Base-by-base conservation (phyloP, 37 sponge, comb jelly and placozoan genomes). In the Tethya wilhelma region DNA sequence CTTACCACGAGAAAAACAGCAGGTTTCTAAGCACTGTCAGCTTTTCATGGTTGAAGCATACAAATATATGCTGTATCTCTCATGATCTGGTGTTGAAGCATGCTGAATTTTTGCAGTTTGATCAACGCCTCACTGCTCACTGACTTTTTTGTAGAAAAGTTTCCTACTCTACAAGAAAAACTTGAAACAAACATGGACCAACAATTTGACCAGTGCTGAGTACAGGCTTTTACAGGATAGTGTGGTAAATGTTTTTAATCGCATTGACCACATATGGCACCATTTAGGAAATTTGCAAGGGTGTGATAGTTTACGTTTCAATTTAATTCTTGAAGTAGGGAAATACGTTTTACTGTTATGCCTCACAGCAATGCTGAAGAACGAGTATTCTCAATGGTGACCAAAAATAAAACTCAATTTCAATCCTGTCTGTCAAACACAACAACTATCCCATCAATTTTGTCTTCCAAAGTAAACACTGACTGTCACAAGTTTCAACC, bases 91-190 rank as follows among this genome's bases (percentile, higher is more conserved):
- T 80, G 20, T 38, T 45, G 29, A 12, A 71, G 53, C 71, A 71
- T 71, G 71, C 53, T 20, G 38, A 67, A 33, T 36, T 33, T 36
- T 19, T 30, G n/a, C n/a, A n/a, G n/a, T n/a, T n/a, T n/a, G n/a
- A 14, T 14, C 53, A 49, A 49, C 14, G 53, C 53, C 53, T 19
- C 14, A 9, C 53, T 49, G 9, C 14, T 19, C 53, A 49, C 9
- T 49, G 38, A 36, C 8, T 79, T 53, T 29, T 79, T 79, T 79
- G 81, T 80, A 17, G 44, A 80, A 44, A 59, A 38, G 22, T 77
- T 63, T 25, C 44, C 43, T 42, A 39, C 65, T 9, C 78, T 77
- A 4, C 41, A 71, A 38, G 28, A 17, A 43, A 71, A 71, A 31
- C 22, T 71, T 20, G 71, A 44, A 31, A 49, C 25, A 9, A 38